Evolutionary conservation across 2,888 invertebrate species (phyloP).

Genomic region (Sturmia bella): DNA sequence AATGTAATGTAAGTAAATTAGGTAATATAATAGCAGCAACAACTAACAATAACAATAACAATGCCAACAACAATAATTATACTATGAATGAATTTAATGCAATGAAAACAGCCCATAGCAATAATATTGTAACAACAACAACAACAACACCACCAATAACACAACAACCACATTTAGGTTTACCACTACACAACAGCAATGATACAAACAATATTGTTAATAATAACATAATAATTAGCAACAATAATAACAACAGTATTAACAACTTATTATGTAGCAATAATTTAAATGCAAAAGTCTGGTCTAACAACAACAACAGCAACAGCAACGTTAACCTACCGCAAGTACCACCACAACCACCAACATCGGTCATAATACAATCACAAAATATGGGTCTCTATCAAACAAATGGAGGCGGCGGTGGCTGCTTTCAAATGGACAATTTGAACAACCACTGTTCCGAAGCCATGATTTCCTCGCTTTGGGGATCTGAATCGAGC

Average conservation of each 20-base stretch:
- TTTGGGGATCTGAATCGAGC: slow-evolving; percentile 78
- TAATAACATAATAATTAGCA: slow-evolving; percentile 70
- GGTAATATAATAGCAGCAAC: slow-evolving; percentile 51
- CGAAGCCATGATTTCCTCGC: slow-evolving; percentile 74
- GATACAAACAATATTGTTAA: slow-evolving; percentile 47
- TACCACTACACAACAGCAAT: slow-evolving; percentile 68
- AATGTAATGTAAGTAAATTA: slow-evolving; percentile 74
- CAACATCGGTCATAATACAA: slow-evolving; percentile 41
- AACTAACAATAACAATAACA: slow-evolving; percentile 27
- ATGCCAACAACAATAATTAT: slow-evolving; percentile 65
- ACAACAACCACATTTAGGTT: slow-evolving; percentile 72
- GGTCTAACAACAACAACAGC: slow-evolving; percentile 61
- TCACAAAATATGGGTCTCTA: slow-evolving; percentile 50
- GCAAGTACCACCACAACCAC: slow-evolving; percentile 60
- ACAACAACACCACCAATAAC: slow-evolving; percentile 71
- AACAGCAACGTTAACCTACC: too few relatives aligned
- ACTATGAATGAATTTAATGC: slow-evolving; percentile 76
- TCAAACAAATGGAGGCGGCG: too few relatives aligned
- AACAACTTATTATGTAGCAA: slow-evolving; percentile 80
- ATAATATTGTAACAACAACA: slow-evolving; percentile 71
- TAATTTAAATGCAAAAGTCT: slow-evolving; percentile 73
- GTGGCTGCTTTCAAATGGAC: slow-evolving; percentile 53
- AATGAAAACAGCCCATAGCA: slow-evolving; percentile 68
- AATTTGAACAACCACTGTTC: slow-evolving; percentile 54
- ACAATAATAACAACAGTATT: slow-evolving; percentile 76